Percentiles rank a stretch among this genome's conserved stretches.
Evolutionary conservation across 2,113 vertebrate species (phyloP).

Genomic region (Thryonomys swinderianus): DNA sequence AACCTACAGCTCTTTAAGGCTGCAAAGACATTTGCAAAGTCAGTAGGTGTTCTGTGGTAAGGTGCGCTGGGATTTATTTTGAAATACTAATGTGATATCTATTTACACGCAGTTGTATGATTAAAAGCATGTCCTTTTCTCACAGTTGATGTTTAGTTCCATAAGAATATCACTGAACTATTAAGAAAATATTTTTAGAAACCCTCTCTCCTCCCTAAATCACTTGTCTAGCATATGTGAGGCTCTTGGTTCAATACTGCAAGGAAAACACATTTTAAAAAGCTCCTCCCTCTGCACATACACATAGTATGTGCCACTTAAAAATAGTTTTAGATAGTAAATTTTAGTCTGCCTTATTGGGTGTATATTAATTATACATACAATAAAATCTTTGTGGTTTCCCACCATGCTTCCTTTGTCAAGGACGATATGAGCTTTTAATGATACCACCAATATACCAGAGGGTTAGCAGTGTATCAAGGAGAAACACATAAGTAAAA

Average conservation of each 20-base stretch:
- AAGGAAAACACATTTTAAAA: neutral
- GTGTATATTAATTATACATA: slow-evolving; percentile 28
- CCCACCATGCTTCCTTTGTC: neutral
- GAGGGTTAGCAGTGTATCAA: neutral
- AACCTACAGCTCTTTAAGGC: slow-evolving; percentile 47
- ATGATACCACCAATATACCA: neutral
- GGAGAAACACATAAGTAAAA: neutral
- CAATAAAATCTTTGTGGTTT: neutral
- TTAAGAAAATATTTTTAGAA: slow-evolving; percentile 22
- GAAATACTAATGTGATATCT: slow-evolving; percentile 58
- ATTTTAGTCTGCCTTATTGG: slow-evolving; percentile 24
- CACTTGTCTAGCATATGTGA: neutral
- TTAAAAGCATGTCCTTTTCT: slow-evolving; percentile 52
- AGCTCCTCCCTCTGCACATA: neutral
- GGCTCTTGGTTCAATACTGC: neutral
- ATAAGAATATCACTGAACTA: slow-evolving; percentile 42
- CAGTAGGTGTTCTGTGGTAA: slow-evolving; percentile 44
- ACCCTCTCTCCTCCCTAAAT: neutral
- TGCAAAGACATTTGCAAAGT: slow-evolving; percentile 60
- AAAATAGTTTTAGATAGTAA: slow-evolving; percentile 24
- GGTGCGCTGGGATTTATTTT: slow-evolving; percentile 55
- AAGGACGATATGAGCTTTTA: slow-evolving; percentile 2
- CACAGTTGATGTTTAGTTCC: slow-evolving; percentile 9
- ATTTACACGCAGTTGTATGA: slow-evolving; percentile 33
- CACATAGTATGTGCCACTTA: neutral